Evolutionary conservation across 2,797 vertebrate genomes (phyloP), one percentile per base, ranked within the genome.

Genomic region (Apogon talboti): DNA sequence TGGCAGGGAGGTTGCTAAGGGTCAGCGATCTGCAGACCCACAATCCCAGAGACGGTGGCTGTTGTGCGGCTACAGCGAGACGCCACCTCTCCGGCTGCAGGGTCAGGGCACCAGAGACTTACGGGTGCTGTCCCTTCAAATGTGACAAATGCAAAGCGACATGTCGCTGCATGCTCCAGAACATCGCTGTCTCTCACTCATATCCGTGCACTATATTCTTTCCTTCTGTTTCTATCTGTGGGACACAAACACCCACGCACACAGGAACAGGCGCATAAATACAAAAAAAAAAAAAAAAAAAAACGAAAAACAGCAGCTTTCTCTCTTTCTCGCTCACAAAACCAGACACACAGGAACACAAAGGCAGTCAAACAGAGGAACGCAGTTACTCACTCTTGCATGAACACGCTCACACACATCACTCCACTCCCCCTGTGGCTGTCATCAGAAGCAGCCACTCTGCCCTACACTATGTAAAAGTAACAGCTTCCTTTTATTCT

Each of bases 141-240:
- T 81, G 77, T 88, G 86, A 89, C 91, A 88, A 85, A 92, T 89
- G 61, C 44, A 51, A 87, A 68, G 84, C 86, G 91, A 88, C 88
- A 83, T 63, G 66, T 77, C 59, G 9, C 64, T 61, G 73, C 76
- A 68, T 67, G 73, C 78, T 81, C 38, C 18, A 60, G 74, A 84
- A 87, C 71, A 74, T 72, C 7, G 52, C 61, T 74, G 67, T 56
- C 62, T 81, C 83, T 78, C 77, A 69, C 82, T 85, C 78, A 50
- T 43, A 37, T 44, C 33, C 10, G 8, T 15, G 11, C 42, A 33
- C 21, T 37, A 11, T 66, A 46, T 45, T 21, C 37, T n/a, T 1
- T 16, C 40, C 7, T 11, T 46, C 30, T 33, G 40, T 70, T 42
- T 62, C 35, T 66, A 30, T 67, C 47, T 52, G 30, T 40, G 33